phyloP scores from a whole-genome alignment of 2,113 vertebrate genomes.

The Amblyopsis rosae region DNA sequence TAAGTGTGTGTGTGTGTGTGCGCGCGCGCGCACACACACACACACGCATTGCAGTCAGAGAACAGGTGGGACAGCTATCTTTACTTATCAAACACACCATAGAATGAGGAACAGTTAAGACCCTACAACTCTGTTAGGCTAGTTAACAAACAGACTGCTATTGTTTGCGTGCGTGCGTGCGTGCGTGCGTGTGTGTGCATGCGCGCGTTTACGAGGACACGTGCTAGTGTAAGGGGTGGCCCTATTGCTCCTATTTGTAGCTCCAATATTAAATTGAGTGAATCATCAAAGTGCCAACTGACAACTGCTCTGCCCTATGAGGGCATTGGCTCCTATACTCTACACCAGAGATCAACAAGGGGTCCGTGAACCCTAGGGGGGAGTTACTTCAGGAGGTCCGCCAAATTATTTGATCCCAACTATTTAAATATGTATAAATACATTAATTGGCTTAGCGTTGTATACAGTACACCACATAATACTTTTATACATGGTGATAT shows the following conservation, averaged over 20 bases:
- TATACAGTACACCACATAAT: no score
- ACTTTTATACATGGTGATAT: no score
- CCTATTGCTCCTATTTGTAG: slow-evolving; percentile 28
- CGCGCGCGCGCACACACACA: not conserved
- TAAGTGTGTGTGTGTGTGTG: not conserved
- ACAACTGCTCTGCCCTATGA: slow-evolving; percentile 6
- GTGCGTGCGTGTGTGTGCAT: slow-evolving; percentile 3
- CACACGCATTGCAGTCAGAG: slow-evolving; percentile 36
- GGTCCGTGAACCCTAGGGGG: no score
- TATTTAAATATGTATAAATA: no score
- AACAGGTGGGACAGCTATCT: slow-evolving; percentile 69
- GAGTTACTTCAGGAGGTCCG: no score
- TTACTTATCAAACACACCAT: slow-evolving; percentile 57
- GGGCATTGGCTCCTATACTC: not conserved
- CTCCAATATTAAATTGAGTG: slow-evolving; percentile 25
- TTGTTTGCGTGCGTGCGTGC: slow-evolving; percentile 12
- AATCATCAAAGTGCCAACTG: slow-evolving; percentile 24
- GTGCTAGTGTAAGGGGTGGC: slow-evolving; percentile 2
- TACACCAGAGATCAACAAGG: not conserved
- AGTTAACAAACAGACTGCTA: slow-evolving; percentile 65
- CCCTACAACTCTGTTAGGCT: slow-evolving; percentile 43
- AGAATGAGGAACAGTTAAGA: slow-evolving; percentile 45
- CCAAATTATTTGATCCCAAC: no score
- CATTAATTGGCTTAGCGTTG: no score
- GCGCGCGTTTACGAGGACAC: slow-evolving; percentile 9